Percentiles rank a stretch among this genome's conserved stretches.
Evolutionary conservation across 2,797 vertebrate genomes (phyloP).

Genomic region (Acrossocheilus wenchowensis): DNA sequence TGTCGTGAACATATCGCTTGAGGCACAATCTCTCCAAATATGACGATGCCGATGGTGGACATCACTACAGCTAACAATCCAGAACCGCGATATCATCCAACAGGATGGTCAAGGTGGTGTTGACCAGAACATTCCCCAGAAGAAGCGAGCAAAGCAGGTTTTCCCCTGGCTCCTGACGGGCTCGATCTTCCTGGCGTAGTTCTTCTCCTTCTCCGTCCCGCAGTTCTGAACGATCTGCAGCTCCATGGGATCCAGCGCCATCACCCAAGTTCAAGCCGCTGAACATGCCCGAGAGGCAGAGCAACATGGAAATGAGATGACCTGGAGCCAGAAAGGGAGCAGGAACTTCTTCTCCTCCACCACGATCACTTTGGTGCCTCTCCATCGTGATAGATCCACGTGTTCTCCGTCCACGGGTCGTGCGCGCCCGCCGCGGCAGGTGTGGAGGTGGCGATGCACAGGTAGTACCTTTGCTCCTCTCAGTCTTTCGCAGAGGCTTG

Average conservation of each 20-base stretch:
- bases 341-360: conserved; percentile 98
- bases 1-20: conserved; percentile 98
- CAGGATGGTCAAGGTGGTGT: conserved; percentile 97
- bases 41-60: conserved; percentile 98
- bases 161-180: conserved; percentile 96
- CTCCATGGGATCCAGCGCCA: conserved; percentile 99
- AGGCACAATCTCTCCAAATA: conserved; percentile 97
- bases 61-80: conserved; percentile 96
- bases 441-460: conserved; percentile 89
- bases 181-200: conserved; percentile 96
- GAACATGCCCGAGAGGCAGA: conserved; percentile 98
- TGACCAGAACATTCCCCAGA: conserved; percentile 96
- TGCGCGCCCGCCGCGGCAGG: conserved; percentile 78
- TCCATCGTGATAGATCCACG: conserved; percentile 97
- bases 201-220: conserved; percentile 95
- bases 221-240: conserved; percentile 98
- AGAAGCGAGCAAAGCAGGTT: conserved; percentile 96
- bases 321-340: conserved; percentile 98
- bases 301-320: conserved; percentile 95
- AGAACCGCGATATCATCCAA: conserved; percentile 97
- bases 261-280: conserved; percentile 96
- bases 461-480: conserved; percentile 95
- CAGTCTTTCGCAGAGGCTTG: conserved; percentile 95
- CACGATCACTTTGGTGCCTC: conserved; percentile 96
- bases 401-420: conserved; percentile 92